Evolutionary conservation across 2,797 vertebrate genomes (phyloP).

Genomic region (Sebastes flavidus): DNA sequence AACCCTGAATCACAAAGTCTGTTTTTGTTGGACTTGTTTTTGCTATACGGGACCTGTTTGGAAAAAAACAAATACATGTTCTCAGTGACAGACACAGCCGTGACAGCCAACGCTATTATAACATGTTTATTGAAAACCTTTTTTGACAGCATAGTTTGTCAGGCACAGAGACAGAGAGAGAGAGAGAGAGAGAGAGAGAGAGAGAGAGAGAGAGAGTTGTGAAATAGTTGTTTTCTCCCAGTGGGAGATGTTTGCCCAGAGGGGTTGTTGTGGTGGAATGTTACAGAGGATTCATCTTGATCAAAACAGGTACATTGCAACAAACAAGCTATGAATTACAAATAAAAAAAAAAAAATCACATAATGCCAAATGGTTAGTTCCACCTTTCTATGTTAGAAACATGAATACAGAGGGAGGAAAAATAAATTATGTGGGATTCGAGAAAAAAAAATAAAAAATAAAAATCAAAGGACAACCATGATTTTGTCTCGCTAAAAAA

Average conservation of each 20-base stretch:
- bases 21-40: slow-evolving; percentile 3
- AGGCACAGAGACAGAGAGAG: slow-evolving; percentile 80
- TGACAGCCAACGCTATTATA: slow-evolving; percentile 73
- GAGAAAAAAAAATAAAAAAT: background rate
- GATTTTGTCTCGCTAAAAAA: slow-evolving; percentile 68
- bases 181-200: slow-evolving; percentile 66
- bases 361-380: slow-evolving; percentile 87
- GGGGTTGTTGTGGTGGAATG: slow-evolving; percentile 81
- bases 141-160: slow-evolving; percentile 81
- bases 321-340: slow-evolving; percentile 80
- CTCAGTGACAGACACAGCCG: slow-evolving; percentile 40
- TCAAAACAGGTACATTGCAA: slow-evolving; percentile 75
- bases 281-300: slow-evolving; percentile 77
- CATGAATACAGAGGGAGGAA: slow-evolving; percentile 62
- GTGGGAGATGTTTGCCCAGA: slow-evolving; percentile 46
- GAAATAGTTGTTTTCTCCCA: slow-evolving; percentile 63
- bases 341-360: slow-evolving; percentile 76
- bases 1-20: slow-evolving; percentile 10
- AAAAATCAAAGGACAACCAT: slow-evolving; percentile 65
- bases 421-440: slow-evolving; percentile 89
- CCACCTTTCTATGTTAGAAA: slow-evolving; percentile 84
- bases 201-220: slow-evolving; percentile 55
- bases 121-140: slow-evolving; percentile 87
- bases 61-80: background rate
- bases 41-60: slow-evolving; percentile 20